A percentile compares a stretch with the other conserved stretches of the same genome.
Conservation (phyloP, 2,888 invertebrate species). For the Aleiodes alternator region DNA sequence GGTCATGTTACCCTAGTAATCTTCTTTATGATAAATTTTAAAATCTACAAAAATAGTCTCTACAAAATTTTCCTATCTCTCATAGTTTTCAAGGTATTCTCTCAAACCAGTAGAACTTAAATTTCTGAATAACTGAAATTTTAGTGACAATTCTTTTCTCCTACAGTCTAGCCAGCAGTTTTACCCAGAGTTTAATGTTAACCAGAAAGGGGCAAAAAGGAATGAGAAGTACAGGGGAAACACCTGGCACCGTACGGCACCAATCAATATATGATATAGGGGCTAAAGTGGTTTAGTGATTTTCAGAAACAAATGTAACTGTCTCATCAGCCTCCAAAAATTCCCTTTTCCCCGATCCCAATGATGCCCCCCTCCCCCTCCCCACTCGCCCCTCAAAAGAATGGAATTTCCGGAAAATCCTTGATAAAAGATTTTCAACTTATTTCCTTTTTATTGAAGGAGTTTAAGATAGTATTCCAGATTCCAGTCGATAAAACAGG, state of each 20-base stretch:
- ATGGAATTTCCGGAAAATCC: not conserved
- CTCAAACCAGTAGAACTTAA: too few relatives aligned
- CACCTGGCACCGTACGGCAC: slow-evolving; percentile 73
- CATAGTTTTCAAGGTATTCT: too few relatives aligned
- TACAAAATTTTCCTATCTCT: too few relatives aligned
- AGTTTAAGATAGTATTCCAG: not conserved
- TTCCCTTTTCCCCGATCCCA: not conserved
- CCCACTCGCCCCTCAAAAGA: too few relatives aligned
- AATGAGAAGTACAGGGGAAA: slow-evolving; percentile 52
- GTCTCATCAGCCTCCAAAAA: slow-evolving; percentile 27
- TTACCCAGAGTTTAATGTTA: not conserved
- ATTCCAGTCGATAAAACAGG: too few relatives aligned
- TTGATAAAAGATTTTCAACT: not conserved
- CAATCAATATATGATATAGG: slow-evolving; percentile 69
- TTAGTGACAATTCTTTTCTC: not conserved
- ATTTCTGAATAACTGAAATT: not conserved
- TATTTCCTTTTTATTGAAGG: not conserved
- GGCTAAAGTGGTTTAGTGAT: slow-evolving; percentile 35
- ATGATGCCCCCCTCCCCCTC: not conserved
- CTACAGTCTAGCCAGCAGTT: not conserved
- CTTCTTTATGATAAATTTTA: too few relatives aligned
- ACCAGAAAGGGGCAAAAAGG: slow-evolving; percentile 42
- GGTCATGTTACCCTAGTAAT: too few relatives aligned
- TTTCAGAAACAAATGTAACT: slow-evolving; percentile 30
- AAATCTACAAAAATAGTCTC: too few relatives aligned